Base-by-base conservation (phyloP, 2,797 vertebrate genomes). In the Eurystomus glaucurus region DNA sequence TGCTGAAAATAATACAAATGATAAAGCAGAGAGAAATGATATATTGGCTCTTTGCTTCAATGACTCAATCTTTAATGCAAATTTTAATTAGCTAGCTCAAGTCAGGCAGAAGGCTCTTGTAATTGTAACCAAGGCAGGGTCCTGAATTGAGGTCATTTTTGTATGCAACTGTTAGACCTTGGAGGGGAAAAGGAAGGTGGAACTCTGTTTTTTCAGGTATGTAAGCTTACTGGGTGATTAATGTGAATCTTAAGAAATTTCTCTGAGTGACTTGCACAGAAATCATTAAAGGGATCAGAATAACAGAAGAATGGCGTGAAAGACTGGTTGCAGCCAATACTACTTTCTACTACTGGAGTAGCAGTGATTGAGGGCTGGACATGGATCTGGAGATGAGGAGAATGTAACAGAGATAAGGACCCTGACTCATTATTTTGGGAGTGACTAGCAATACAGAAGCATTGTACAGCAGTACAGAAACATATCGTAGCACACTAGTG, bases 51-150 rank as follows among this genome's bases (percentile, higher is more conserved):
- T 96, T 86, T 92, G 88, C 88, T 96, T 93, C 94, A 90, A 78
- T 29, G 69, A 45, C 51, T 90, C 72, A 86, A 64, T 84, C 46
- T 82, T 95, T 90, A 97, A 95, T 86, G 35, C 94, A 88, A 81
- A 84, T 75, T 96, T 95, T 96, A 96, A 96, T 96, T 94, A 95
- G 93, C 17, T 90, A 85, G 64, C 58, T 94, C 82, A 94, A 94
- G 50, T 94, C 87, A 95, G 61, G 85, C 88, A 94, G 86, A 93
- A 93, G 58, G 41, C 50, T 88, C 54, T 69, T 79, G 54, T 88
- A 92, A 78, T 84, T 81, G 61, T 60, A 93, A 93, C 15, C 4
- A 90, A 94, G 51, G 57, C 50, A 91, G 71, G 46, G 12, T 86
- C 39, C 46, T 21, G 37, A 93, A 95, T 4, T 69, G n/a, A 97